Evolutionary conservation across 30 jellyfish, hydroid and myxozoan species (phyloP), one percentile per base, ranked within the genome.

Genomic region (Mastigias papua): DNA sequence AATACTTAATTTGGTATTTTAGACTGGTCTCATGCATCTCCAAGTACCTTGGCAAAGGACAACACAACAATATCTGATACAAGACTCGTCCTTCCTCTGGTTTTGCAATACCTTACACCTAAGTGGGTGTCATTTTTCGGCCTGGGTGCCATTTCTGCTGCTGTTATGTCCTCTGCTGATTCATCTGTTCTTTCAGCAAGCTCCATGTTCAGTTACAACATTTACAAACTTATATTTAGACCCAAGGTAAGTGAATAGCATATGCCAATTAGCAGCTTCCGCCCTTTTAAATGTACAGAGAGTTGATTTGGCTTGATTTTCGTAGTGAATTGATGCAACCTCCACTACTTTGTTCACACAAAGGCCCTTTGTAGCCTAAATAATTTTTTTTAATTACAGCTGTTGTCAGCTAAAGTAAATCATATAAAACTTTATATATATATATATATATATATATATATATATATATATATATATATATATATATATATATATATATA

Each of bases 111-210:
- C 48, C 95, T 95, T 34, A 89, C 97, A 19, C 99, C 99, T n/a
- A 66, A 97, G 3, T 86, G 97, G 97, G 97, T 87, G 50, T 86
- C 97, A 19, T 89, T 95, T 73, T 67, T 95, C 68, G 97, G 97
- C 67, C 90, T 90, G 66, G 97, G 98, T 50, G 97, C 97, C 22
- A 78, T 95, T 50, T 78, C 97, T 7, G 99, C 97, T 34, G 97
- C 99, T 4, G 97, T 90, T 34, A 95, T 95, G 97, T 95, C 99
- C 8, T 89, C 97, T 22, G 97, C 97, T 7, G 97, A 90, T 48
- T 95, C 99, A 21, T 86, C 99, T 31, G 92, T 95, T 37, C 91
- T 95, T 51, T 89, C 97, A 1, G 97, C 99, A 6, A 83, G 97
- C 87, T 84, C 98, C 61, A 95, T 95, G 99, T 89, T 95, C 72